phyloP scores from a whole-genome alignment of 2,797 vertebrate genomes.

The Dallia pectoralis region DNA sequence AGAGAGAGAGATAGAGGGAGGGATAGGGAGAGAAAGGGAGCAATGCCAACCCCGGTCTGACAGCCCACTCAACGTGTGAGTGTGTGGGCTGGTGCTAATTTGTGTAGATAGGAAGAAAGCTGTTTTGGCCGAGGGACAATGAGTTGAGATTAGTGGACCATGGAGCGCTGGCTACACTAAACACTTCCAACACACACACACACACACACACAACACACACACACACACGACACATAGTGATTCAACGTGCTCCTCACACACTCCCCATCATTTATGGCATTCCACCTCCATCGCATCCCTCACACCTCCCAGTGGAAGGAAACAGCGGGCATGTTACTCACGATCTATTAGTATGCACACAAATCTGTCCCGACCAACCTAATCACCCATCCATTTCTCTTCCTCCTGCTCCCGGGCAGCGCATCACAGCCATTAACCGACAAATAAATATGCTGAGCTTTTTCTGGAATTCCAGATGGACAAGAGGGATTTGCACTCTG shows the following conservation, averaged over 20 bases:
- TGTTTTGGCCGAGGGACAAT: slow-evolving; percentile 65
- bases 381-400: slow-evolving; percentile 16
- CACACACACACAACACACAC: slow-evolving; percentile 25
- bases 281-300: slow-evolving; percentile 38
- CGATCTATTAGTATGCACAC: slow-evolving; percentile 68
- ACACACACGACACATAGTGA: neutral
- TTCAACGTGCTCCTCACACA: neutral
- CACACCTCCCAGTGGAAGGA: slow-evolving; percentile 42
- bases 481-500: neutral
- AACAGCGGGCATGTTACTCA: slow-evolving; percentile 49
- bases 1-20: neutral
- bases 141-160: slow-evolving; percentile 58
- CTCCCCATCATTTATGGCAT: slow-evolving; percentile 33
- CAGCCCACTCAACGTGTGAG: slow-evolving; percentile 65
- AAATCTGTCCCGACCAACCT: slow-evolving; percentile 64
- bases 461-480: neutral
- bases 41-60: slow-evolving; percentile 45
- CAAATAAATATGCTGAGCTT: neutral
- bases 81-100: slow-evolving; percentile 75
- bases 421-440: neutral
- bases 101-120: slow-evolving; percentile 75
- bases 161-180: slow-evolving; percentile 23
- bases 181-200: slow-evolving; percentile 24
- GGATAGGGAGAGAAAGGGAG: slow-evolving; percentile 2
- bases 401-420: slow-evolving; percentile 15